These are phyloP conservation scores for Xylota segnis DNA, from an alignment of 2,888 invertebrate genomes.

Conservation along the genomic window DNA sequence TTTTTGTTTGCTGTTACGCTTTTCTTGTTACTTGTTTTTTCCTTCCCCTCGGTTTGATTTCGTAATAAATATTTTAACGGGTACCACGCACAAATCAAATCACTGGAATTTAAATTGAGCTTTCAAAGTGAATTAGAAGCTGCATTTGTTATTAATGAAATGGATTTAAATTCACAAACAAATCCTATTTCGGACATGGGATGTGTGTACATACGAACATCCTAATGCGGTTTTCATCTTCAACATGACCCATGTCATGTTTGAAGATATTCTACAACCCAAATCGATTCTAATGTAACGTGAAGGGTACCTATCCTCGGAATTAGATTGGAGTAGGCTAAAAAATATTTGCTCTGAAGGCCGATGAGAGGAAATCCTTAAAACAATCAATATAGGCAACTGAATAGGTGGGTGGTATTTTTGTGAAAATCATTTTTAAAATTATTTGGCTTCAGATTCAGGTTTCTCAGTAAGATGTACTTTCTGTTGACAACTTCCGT, in stretches of 20 bases:
- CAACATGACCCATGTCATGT: constrained; percentile 16
- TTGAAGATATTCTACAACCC: too few species aligned
- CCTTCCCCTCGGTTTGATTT: constrained; percentile 2
- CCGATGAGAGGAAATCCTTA: too few species aligned
- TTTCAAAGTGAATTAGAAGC: not conserved
- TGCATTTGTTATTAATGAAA: constrained; percentile 43
- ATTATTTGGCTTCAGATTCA: too few species aligned
- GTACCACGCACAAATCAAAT: not conserved
- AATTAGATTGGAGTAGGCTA: not conserved
- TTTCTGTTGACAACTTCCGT: too few species aligned
- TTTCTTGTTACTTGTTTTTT: constrained; percentile 5
- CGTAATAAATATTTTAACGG: constrained; percentile 27
- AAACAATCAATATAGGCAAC: too few species aligned
- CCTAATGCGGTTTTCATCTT: constrained; percentile 26
- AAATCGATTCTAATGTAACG: constrained; percentile 5
- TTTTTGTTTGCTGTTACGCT: constrained; percentile 4
- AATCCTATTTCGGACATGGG: constrained; percentile 4
- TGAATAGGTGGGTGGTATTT: too few species aligned
- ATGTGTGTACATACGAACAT: not conserved
- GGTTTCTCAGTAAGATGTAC: too few species aligned
- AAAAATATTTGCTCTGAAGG: not conserved
- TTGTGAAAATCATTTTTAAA: too few species aligned
- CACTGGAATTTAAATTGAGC: constrained; percentile 26
- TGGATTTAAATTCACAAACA: constrained; percentile 48
- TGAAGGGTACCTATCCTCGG: not conserved